phyloP scores from a whole-genome alignment of 2,888 invertebrate genomes.

The Graphium colonna region DNA sequence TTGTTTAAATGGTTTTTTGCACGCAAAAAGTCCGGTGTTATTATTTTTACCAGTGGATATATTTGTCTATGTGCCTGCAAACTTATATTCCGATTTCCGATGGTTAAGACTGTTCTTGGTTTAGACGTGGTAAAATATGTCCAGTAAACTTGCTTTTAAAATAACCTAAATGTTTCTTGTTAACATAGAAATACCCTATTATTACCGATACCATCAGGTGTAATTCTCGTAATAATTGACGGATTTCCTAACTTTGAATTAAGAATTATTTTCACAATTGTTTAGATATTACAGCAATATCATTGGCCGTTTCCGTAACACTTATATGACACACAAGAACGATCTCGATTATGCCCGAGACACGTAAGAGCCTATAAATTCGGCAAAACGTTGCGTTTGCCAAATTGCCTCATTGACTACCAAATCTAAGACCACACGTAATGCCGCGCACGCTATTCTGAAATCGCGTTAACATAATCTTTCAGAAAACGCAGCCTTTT shows the following conservation, averaged over 20 bases:
- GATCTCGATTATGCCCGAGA: too few species aligned
- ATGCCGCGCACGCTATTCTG: slow-evolving; percentile 44
- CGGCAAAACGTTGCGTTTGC: slow-evolving; percentile 32
- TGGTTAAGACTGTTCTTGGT: too few species aligned
- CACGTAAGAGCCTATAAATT: background rate
- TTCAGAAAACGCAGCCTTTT: slow-evolving; percentile 49
- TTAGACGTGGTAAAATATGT: background rate
- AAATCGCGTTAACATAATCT: slow-evolving; percentile 59
- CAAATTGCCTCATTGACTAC: slow-evolving; percentile 60
- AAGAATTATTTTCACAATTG: slow-evolving; percentile 1
- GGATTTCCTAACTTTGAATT: too few species aligned
- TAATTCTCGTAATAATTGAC: too few species aligned
- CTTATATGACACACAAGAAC: background rate
- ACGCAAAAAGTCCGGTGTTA: too few species aligned
- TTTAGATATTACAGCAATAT: background rate
- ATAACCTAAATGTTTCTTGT: slow-evolving; percentile 6
- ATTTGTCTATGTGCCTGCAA: too few species aligned
- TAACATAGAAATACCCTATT: too few species aligned
- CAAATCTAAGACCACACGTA: slow-evolving; percentile 57
- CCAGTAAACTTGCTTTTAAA: background rate
- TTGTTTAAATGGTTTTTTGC: too few species aligned
- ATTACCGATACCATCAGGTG: too few species aligned
- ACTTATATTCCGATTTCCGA: too few species aligned
- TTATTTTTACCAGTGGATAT: too few species aligned
- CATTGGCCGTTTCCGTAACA: background rate